Conservation (phyloP, 2,888 invertebrate species). For the Thymelicus lineola region DNA sequence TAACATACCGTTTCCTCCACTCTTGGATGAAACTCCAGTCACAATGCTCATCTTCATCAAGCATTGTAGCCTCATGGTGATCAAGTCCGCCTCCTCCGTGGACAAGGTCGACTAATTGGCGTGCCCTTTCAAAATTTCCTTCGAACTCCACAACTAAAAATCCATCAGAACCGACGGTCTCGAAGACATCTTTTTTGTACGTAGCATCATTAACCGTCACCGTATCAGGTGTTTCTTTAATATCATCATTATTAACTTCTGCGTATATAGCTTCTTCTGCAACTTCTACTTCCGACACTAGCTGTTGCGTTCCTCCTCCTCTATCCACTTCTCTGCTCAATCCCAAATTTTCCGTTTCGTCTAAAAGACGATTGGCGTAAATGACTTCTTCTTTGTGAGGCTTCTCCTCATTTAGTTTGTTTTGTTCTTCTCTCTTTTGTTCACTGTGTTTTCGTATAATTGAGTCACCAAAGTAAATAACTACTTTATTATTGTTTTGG, state of each 20-base stretch:
- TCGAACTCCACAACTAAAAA: slow-evolving; percentile 87
- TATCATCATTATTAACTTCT: slow-evolving; percentile 66
- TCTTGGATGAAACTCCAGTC: slow-evolving; percentile 92
- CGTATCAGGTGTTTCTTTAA: slow-evolving; percentile 53
- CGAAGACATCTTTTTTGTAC: slow-evolving; percentile 73
- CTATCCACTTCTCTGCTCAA: slow-evolving; percentile 66
- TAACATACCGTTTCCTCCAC: slow-evolving; percentile 88
- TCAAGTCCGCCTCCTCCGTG: slow-evolving; percentile 73
- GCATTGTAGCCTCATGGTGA: slow-evolving; percentile 75
- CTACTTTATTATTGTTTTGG: slow-evolving; percentile 87
- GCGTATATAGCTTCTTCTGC: slow-evolving; percentile 81
- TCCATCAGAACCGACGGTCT: slow-evolving; percentile 78
- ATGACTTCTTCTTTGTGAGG: slow-evolving; percentile 71
- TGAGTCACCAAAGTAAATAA: slow-evolving; percentile 90
- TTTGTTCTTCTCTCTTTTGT: slow-evolving; percentile 69
- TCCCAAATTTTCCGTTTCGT: slow-evolving; percentile 67
- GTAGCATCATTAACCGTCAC: slow-evolving; percentile 73
- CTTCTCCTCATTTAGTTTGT: slow-evolving; percentile 55
- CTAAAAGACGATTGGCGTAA: slow-evolving; percentile 72
- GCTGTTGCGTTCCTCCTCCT: slow-evolving; percentile 61
- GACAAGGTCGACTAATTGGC: slow-evolving; percentile 86
- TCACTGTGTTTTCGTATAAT: slow-evolving; percentile 82
- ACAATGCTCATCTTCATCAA: slow-evolving; percentile 82
- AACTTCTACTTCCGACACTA: slow-evolving; percentile 71
- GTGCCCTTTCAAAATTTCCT: slow-evolving; percentile 86